Percentiles rank a stretch among this genome's conserved stretches.
phyloP scores from a whole-genome alignment of 2,797 vertebrate species.

The Gadopsis marmoratus region DNA sequence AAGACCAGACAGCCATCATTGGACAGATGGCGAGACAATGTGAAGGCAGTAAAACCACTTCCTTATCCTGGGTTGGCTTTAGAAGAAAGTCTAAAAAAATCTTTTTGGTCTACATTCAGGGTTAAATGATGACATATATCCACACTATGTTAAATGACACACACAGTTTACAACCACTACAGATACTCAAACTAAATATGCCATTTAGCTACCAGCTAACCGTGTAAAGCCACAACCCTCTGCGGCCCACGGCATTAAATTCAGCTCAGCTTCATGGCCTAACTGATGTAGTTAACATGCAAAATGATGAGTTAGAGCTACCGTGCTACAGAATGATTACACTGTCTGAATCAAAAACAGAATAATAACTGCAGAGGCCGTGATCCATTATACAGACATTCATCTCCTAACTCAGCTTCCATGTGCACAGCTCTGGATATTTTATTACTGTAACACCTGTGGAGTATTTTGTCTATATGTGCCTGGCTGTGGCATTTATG shows the following conservation, averaged over 20 bases:
- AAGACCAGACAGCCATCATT: constrained; percentile 64
- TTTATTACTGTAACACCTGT: neutral
- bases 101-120: constrained; percentile 41
- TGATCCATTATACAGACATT: neutral
- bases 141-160: constrained; percentile 63
- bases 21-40: constrained; percentile 64
- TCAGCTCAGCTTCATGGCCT: neutral
- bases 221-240: constrained; percentile 26
- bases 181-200: constrained; percentile 36
- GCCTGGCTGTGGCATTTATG: neutral
- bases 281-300: constrained; percentile 49
- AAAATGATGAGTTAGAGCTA: constrained; percentile 55
- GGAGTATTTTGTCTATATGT: neutral
- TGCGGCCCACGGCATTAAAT: constrained; percentile 17
- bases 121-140: constrained; percentile 59
- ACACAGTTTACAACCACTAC: constrained; percentile 26
- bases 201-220: constrained; percentile 25
- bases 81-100: constrained; percentile 60
- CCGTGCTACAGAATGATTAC: constrained; percentile 36
- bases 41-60: constrained; percentile 63
- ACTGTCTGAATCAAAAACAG: neutral
- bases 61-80: constrained; percentile 70
- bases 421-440: neutral
- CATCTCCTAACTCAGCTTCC: neutral
- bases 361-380: neutral